phyloP scores from a whole-genome alignment of 2,113 vertebrate genomes.

The Actenoides hombroni region DNA sequence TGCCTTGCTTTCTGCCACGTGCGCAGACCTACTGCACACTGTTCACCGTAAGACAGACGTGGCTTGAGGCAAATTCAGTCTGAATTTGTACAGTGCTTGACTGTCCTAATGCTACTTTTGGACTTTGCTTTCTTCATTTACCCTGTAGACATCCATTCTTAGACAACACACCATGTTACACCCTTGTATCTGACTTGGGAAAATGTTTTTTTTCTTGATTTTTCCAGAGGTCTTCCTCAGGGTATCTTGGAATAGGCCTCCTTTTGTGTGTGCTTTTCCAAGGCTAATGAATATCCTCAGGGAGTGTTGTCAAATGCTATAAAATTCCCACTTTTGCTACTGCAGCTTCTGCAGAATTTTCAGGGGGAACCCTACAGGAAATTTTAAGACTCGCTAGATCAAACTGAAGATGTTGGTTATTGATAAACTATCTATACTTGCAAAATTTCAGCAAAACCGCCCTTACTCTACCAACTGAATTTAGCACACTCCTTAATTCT shows the following conservation, averaged over 20 bases:
- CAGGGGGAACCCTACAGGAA: accelerated
- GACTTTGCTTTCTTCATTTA: background rate
- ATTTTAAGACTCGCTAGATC: background rate
- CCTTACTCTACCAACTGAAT: background rate
- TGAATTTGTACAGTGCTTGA: background rate
- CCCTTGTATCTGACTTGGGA: background rate
- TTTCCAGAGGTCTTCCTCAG: background rate
- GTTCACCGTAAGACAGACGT: background rate
- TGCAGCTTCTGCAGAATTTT: background rate
- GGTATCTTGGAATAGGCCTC: background rate
- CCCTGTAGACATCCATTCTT: background rate
- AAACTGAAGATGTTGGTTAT: background rate
- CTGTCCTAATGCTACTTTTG: background rate
- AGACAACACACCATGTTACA: background rate
- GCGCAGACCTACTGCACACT: background rate
- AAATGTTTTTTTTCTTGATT: background rate
- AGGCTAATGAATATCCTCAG: background rate
- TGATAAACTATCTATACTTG: background rate
- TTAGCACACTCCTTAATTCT: background rate
- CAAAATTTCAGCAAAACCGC: background rate
- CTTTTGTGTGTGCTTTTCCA: background rate
- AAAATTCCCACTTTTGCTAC: background rate
- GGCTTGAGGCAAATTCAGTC: background rate
- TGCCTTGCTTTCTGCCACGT: background rate
- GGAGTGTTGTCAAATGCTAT: background rate